Base-by-base conservation (phyloP, 1,140 invertebrate genomes). In the Drosophila bocqueti region DNA sequence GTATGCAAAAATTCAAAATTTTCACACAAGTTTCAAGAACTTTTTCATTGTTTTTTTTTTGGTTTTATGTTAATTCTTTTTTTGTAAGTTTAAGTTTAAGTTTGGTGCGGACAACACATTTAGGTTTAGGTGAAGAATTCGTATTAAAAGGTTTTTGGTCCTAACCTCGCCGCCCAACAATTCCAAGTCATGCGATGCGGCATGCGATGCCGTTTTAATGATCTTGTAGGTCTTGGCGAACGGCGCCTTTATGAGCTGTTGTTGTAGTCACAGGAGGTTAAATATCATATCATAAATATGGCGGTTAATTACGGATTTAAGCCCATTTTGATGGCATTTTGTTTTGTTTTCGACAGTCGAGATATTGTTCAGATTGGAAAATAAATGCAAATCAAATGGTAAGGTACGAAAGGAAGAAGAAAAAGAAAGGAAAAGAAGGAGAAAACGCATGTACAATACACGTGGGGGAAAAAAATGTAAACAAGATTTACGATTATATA, bases 161-260 rank as follows among this genome's bases (percentile, higher is more conserved):
- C 92, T 93, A 93, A 93, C 94, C 94, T 94, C 94, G 92, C 92
- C 92, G 82, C 92, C 91, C 91, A 93, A 93, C 83, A 93, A 57
- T 94, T 95, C 95, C 91, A 95, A 96, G 94, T 97, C 96, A 93
- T 96, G 96, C 83, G 96, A 96, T 94, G 96, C 95, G 90, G 96
- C 97, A 95, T 92, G 91, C 77, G 91, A 92, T 66, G 91, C 91
- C 91, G 96, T 98, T 96, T 97, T 97, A 95, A 98, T 96, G 94
- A 98, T 97, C 94, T 96, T 97, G 96, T 97, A 98, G 95, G 98
- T 96, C 95, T 98, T 98, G 95, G 97, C 96, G 95, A 98, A 98
- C 90, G 97, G 97, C 93, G 97, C 97, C 96, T 98, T 98, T 95
- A 98, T 96, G 94, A 97, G 96, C 97, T 98, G 96, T 83, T 69